phyloP scores from a whole-genome alignment of 1,140 invertebrate species.

The Zaprionus taronus region DNA sequence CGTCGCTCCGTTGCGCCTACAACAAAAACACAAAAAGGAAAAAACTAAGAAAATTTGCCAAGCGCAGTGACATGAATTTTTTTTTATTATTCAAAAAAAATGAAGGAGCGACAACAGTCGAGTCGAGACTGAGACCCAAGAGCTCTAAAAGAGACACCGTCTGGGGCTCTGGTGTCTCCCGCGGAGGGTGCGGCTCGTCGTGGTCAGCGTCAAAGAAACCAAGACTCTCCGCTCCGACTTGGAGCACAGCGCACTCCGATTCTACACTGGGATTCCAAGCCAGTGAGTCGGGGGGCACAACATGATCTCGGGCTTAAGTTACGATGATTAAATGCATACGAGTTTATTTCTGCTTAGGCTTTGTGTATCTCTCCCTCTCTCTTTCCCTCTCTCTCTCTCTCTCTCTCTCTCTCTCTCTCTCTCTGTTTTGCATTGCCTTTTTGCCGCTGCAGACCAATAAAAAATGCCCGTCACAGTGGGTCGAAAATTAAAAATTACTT shows the following conservation, averaged over 20 bases:
- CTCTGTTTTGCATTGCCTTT: not conserved
- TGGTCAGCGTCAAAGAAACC: constrained; percentile 1
- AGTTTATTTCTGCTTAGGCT: constrained; percentile 79
- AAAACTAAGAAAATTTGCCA: constrained; percentile 4
- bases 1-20: constrained; percentile 56
- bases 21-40: constrained; percentile 37
- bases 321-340: constrained; percentile 83
- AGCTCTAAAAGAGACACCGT: constrained; percentile 4
- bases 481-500: constrained; percentile 34
- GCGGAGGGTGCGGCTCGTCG: constrained; percentile 52
- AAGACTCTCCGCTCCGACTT: constrained; percentile 9
- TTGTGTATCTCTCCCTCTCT: constrained; percentile 13
- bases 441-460: constrained; percentile 21
- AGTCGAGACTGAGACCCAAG: constrained; percentile 5
- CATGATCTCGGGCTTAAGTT: constrained; percentile 81
- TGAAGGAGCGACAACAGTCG: constrained; percentile 44
- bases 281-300: constrained; percentile 67
- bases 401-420: constrained; percentile 1
- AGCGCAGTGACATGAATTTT: constrained; percentile 73
- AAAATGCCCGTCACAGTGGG: constrained; percentile 50
- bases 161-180: constrained; percentile 51
- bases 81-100: constrained; percentile 54
- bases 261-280: constrained; percentile 19
- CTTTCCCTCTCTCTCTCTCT: constrained; percentile 15
- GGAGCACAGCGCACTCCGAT: not conserved